Conservation (phyloP, 1,140 invertebrate species). For the Formica selysi region DNA sequence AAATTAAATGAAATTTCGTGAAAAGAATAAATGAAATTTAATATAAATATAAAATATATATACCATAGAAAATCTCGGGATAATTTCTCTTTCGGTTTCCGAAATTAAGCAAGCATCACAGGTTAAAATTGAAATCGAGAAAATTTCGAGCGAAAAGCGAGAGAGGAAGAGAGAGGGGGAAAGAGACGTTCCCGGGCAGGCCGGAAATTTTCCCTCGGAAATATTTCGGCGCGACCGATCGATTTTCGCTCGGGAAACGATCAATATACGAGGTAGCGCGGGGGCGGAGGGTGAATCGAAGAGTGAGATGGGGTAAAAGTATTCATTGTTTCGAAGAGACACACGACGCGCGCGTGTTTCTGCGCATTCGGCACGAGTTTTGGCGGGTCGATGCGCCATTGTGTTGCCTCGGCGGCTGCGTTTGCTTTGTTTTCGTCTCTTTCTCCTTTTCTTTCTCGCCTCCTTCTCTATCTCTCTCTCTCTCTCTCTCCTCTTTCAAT, state of each 20-base stretch:
- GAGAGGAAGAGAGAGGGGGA: background rate
- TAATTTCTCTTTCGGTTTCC: background rate
- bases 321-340: slow-evolving; percentile 42
- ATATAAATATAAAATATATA: background rate
- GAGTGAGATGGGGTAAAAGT: background rate
- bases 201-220: slow-evolving; percentile 48
- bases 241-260: slow-evolving; percentile 61
- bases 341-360: slow-evolving; percentile 57
- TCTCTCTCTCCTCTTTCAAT: background rate
- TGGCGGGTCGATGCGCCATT: slow-evolving; percentile 83
- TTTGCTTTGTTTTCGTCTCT: slow-evolving; percentile 77
- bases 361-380: slow-evolving; percentile 76
- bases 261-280: slow-evolving; percentile 41
- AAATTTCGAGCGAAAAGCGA: background rate
- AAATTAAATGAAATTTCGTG: background rate
- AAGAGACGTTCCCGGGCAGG: background rate
- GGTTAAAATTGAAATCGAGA: slow-evolving; percentile 2
- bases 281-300: background rate
- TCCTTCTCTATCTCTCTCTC: background rate
- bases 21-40: background rate
- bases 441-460: background rate
- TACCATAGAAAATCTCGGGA: background rate
- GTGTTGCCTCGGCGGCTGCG: slow-evolving; percentile 76
- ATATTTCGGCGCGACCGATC: slow-evolving; percentile 38
- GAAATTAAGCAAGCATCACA: background rate